A percentile compares a stretch with the other conserved stretches of the same genome.
These are phyloP conservation scores for Amiota mariae DNA, from an alignment of 2,888 invertebrate species.

Conservation along the genomic window DNA sequence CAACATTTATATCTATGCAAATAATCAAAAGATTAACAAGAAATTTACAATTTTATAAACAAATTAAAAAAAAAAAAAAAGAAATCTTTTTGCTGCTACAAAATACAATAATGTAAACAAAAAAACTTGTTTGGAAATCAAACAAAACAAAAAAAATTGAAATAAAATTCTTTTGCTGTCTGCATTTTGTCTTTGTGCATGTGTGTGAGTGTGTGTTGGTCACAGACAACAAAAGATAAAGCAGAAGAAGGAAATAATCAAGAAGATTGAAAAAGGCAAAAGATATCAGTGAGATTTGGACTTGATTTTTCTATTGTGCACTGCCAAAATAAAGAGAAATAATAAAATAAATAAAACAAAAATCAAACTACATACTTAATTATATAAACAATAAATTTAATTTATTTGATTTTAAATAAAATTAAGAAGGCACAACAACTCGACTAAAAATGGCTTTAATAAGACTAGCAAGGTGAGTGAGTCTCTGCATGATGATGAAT, in stretches of 20 bases:
- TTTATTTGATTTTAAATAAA: neutral
- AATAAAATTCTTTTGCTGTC: conserved; percentile 39
- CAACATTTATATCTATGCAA: conserved; percentile 17
- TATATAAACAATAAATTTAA: conserved; percentile 36
- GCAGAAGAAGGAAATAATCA: neutral
- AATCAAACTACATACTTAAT: conserved; percentile 41
- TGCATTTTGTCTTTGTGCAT: neutral
- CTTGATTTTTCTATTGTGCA: neutral
- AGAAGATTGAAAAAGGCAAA: neutral
- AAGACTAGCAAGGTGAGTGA: conserved; percentile 69
- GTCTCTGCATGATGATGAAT: neutral
- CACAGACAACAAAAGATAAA: conserved; percentile 49
- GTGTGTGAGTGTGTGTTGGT: conserved; percentile 35
- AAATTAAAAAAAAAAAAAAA: conserved; percentile 52
- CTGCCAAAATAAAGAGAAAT: conserved; percentile 28
- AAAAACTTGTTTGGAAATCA: conserved; percentile 37
- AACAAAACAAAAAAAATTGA: conserved; percentile 37
- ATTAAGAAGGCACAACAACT: conserved; percentile 30
- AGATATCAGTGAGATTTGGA: neutral
- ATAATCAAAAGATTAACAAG: conserved; percentile 36
- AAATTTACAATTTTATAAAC: conserved; percentile 49
- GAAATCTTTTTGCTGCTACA: conserved; percentile 15
- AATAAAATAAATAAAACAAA: conserved; percentile 29
- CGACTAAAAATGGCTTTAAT: conserved; percentile 61
- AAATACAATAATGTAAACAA: conserved; percentile 51